Base-by-base conservation (phyloP, 2,797 vertebrate genomes). In the Sebastes vulpes region DNA sequence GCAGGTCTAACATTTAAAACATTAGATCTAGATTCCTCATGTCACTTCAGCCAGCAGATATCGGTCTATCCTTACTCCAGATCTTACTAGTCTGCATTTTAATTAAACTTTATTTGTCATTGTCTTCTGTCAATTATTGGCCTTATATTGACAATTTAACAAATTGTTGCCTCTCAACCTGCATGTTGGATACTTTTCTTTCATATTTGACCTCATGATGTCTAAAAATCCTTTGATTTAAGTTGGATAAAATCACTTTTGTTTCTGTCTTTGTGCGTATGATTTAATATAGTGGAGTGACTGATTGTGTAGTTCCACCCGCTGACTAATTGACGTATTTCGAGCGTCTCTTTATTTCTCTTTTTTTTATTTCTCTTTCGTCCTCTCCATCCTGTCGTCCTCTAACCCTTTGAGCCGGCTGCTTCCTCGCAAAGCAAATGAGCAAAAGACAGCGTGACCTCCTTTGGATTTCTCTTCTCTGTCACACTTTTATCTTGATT, bases 51-150 rank as follows among this genome's bases (percentile, higher is more conserved):
- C 85, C 91, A 89, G 90, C 90, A 75, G 57, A 72, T 76, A 92
- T 96, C 92, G 89, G 95, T 96, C 94, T 95, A 91, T 94, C 92
- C 92, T 93, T 94, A 92, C 87, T 85, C n/a, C 26, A 69, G 58
- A 72, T 81, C 42, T 70, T 64, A 53, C 23, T 18, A 23, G 79
- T 23, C 50, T 70, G 25, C 42, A 67, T 80, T 85, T 79, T 72
- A 57, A 87, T 82, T 42, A 7, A 64, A 72, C 26, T 75, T 83
- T 75, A 6, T 85, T 81, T 91, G n/a, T 79, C 5, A 42, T 50
- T 90, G 58, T 75, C 53, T 75, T 87, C 73, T 76, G 53, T 75
- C 60, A 68, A 71, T 86, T 84, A 72, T 72, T 77, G 48, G 72
- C 66, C 29, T 69, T 50, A 28, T 66, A 71, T 82, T 83, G 65